Base-by-base conservation (phyloP, 2,888 invertebrate species). In the Neelides folsomi region DNA sequence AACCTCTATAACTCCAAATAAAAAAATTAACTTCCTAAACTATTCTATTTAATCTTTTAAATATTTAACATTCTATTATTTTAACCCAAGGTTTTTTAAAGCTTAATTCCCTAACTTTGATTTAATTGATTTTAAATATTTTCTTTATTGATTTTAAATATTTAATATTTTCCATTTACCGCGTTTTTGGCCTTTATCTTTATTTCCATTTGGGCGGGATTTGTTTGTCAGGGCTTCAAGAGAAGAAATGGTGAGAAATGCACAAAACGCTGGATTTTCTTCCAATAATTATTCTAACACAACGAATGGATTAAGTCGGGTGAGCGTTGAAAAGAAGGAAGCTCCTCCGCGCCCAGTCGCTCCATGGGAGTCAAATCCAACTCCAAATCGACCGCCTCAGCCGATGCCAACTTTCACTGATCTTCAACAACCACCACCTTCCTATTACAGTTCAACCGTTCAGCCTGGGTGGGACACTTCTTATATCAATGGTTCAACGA, bases 191-290 rank as follows among this genome's bases (percentile, higher is more conserved):
- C 47, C 51, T 56, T 49, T 34, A 10, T 16, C 15, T 47, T 48
- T 40, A n/a, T 51, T 55, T 52, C 20, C 35, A 40, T 49, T 42
- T 58, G 9, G 45, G 38, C 54, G 38, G 27, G 51, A 43, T 41
- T 47, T 46, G 15, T 34, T 34, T 42, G 49, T 39, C 53, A 64
- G 64, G 56, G 64, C 64, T 40, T 56, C 61, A 49, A 57, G 64
- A 48, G 57, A 60, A 53, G 64, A 64, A 58, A 64, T 64, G 64
- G 62, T 56, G 40, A 53, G 51, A 19, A 64, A 59, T 54, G 64
- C 64, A 47, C 58, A 56, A 36, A 47, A n/a, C 36, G 27, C 44
- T 43, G 10, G n/a, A 43, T 15, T 47, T 49, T 34, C 20, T 15
- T 42, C n/a, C 38, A 16, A 15, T 18, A n/a, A 19, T 39, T 7